These are phyloP conservation scores for Masnerella sp. DNA, from an alignment of 2,888 invertebrate genomes.

Conservation along the genomic window DNA sequence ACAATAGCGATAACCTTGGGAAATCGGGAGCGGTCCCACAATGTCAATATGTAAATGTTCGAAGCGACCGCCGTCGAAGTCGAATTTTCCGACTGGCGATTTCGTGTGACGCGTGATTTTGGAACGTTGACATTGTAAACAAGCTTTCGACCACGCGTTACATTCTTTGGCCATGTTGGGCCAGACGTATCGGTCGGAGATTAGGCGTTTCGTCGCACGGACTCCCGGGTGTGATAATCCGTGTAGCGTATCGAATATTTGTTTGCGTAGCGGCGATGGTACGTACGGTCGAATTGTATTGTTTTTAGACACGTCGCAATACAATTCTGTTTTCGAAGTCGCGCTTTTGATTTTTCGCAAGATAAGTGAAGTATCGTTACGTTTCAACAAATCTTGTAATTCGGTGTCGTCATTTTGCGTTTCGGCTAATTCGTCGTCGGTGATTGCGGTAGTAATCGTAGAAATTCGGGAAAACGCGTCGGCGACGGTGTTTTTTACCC, in stretches of 20 bases:
- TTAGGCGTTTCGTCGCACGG: conserved; percentile 63
- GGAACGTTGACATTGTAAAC: too few species aligned
- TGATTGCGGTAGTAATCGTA: background rate
- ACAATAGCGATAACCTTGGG: conserved; percentile 63
- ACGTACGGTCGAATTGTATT: background rate
- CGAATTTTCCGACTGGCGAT: too few species aligned
- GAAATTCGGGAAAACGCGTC: background rate
- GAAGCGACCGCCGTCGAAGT: background rate
- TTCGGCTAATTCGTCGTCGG: background rate
- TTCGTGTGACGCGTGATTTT: too few species aligned
- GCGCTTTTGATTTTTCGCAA: background rate
- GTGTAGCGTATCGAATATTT: conserved; percentile 61
- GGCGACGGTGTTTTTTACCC: background rate
- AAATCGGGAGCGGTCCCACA: conserved; percentile 34
- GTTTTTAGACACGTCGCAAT: background rate
- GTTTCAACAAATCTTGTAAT: too few species aligned
- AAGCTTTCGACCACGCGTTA: too few species aligned
- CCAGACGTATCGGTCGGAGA: conserved; percentile 72
- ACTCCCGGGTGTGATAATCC: conserved; percentile 64
- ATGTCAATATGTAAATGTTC: conserved; percentile 75
- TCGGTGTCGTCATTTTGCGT: too few species aligned
- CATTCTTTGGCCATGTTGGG: too few species aligned
- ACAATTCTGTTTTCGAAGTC: background rate
- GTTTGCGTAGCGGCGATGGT: background rate
- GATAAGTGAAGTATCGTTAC: too few species aligned